Evolutionary conservation across 2,113 vertebrate genomes (phyloP), one percentile per base, ranked within the genome.

Genomic region (Notiomystis cincta): DNA sequence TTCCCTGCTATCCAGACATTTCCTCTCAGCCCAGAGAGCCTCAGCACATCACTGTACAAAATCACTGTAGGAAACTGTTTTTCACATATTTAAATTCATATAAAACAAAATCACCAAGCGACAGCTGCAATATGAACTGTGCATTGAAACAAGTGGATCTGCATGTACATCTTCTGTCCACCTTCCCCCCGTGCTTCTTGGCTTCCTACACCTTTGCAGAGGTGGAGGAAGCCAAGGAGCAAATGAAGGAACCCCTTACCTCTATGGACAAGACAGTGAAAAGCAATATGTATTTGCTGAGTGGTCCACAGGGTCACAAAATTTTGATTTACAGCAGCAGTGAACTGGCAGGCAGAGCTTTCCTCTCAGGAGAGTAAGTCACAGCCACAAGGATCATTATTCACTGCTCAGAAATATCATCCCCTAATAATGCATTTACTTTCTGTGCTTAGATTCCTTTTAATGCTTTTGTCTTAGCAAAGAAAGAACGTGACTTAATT

Each of bases 151-250:
- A 58, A 53, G 35, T 33, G 14, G 5, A 40, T 7, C 48, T 93
- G 40, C 47, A 50, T 62, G 70, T 40, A 10, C 10, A 13, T 16
- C 21, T 85, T 40, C 31, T 56, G 12, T 11, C 31, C 79, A 40
- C 6, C 24, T 56, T 82, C 22, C 21, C n/a, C 0, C 35, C 13
- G 37, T 15, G 24, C 44, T 80, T 19, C 44, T 80, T 19, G 76
- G 7, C 45, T 81, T 30, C 0, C 0, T 15, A 10, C 31, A 17
- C 11, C 1, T 0, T 56, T 44, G 45, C 31, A 57, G 64, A 35
- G 15, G 1, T n/a, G 28, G 44, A 48, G 14, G 25, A 86, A 89
- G 20, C 10, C 50, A 73, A 73, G 25, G 18, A 35, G 1, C 10
- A 60, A 58, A 42, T 0, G 2, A 40, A 85, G 33, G 14, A 33